Percentiles rank a stretch among this genome's conserved stretches.
Evolutionary conservation across 2,797 vertebrate genomes (phyloP).

Genomic region (Myoxocephalus aenaeus): DNA sequence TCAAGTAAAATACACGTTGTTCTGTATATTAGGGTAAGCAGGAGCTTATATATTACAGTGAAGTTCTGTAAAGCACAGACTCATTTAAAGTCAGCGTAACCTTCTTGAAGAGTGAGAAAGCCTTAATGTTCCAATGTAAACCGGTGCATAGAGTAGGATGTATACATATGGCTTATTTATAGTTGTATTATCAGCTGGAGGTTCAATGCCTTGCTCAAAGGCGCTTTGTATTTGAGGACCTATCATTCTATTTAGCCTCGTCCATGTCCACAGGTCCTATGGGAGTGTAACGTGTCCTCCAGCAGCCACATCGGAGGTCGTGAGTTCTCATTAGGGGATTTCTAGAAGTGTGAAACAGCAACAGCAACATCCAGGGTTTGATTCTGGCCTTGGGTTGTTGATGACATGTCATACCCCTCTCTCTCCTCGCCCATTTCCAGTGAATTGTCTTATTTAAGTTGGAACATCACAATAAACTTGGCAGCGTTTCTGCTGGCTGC

Average conservation of each 20-base stretch:
- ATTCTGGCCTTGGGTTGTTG: neutral
- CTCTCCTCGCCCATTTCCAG: neutral
- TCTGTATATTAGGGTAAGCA: neutral
- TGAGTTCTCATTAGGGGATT: neutral
- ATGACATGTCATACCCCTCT: neutral
- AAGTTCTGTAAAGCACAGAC: neutral
- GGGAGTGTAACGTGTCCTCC: neutral
- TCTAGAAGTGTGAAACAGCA: neutral
- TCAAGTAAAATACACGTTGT: neutral
- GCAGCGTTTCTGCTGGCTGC: neutral
- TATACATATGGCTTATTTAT: neutral
- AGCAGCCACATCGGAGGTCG: neutral
- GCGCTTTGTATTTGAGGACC: no score
- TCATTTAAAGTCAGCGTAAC: neutral
- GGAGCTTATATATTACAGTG: neutral
- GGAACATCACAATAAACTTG: constrained; percentile 15
- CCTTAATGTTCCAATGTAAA: neutral
- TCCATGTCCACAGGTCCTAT: neutral
- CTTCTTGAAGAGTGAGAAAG: neutral
- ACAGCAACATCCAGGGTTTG: neutral
- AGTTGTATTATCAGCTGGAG: no score
- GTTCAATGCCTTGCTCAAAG: no score
- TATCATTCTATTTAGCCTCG: neutral
- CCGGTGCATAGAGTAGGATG: neutral
- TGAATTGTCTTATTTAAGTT: neutral